phyloP scores from a whole-genome alignment of 2,888 invertebrate genomes.

The Epicampocera succincta region DNA sequence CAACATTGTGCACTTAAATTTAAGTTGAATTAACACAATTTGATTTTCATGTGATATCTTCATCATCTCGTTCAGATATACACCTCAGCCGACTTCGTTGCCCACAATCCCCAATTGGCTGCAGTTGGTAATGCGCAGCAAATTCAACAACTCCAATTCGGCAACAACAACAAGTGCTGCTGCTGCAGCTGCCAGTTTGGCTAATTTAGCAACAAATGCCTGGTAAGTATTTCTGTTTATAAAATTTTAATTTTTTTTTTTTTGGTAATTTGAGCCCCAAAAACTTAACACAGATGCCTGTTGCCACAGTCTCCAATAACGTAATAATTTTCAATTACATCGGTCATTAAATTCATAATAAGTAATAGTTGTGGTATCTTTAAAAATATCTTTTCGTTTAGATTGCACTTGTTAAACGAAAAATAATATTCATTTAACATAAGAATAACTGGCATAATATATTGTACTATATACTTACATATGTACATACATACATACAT shows the following conservation, averaged over 20 bases:
- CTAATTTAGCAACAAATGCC: constrained; percentile 62
- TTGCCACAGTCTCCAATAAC: not conserved
- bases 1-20: not conserved
- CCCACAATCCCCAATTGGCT: constrained; percentile 80
- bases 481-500: too few species aligned
- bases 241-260: constrained; percentile 9
- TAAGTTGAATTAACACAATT: constrained; percentile 2
- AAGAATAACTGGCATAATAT: constrained; percentile 15
- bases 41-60: constrained; percentile 27
- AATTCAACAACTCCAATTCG: constrained; percentile 73
- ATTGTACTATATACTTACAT: too few species aligned
- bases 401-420: constrained; percentile 9
- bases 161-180: constrained; percentile 40
- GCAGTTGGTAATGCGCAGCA: constrained; percentile 81
- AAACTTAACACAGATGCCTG: constrained; percentile 6
- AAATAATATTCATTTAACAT: constrained; percentile 2
- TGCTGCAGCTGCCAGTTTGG: constrained; percentile 64
- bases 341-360: constrained; percentile 45
- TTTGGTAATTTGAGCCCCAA: constrained; percentile 15
- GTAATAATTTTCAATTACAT: constrained; percentile 57
- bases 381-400: constrained; percentile 23
- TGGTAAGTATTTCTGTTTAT: constrained; percentile 49
- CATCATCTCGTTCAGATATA: constrained; percentile 75
- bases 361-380: constrained; percentile 23
- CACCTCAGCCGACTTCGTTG: constrained; percentile 78